These are phyloP conservation scores for Neoarius graeffei DNA, from an alignment of 2,113 vertebrate genomes.

Conservation along the genomic window DNA sequence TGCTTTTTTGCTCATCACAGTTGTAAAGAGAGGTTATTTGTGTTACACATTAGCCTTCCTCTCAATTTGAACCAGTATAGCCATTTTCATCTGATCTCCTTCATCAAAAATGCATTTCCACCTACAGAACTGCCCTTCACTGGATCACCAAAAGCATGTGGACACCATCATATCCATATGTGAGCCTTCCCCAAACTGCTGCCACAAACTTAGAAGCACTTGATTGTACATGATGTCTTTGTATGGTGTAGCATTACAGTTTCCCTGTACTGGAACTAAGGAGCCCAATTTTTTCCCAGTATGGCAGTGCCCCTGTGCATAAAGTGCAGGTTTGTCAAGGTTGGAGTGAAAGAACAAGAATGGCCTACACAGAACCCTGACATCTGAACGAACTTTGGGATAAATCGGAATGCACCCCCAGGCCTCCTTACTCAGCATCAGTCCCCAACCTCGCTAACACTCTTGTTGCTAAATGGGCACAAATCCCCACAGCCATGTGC, in stretches of 20 bases:
- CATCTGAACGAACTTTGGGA: neutral
- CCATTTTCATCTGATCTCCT: neutral
- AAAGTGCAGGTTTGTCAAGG: neutral
- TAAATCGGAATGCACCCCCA: neutral
- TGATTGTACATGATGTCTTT: neutral
- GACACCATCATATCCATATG: neutral
- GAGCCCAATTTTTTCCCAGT: neutral
- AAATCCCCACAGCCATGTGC: neutral
- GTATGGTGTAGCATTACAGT: neutral
- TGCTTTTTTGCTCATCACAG: neutral
- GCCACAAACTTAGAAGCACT: neutral
- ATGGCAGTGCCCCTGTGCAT: neutral
- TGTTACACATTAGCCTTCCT: neutral
- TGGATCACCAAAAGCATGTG: neutral
- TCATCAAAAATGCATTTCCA: neutral
- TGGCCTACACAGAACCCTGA: neutral
- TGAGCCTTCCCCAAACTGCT: neutral
- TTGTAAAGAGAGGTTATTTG: neutral
- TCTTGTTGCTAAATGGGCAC: neutral
- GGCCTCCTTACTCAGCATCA: neutral
- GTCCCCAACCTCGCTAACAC: neutral
- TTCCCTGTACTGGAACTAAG: neutral
- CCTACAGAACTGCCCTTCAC: neutral
- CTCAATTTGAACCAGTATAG: neutral
- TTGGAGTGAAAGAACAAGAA: neutral